Evolutionary conservation across 1,140 invertebrate genomes (phyloP).

Genomic region (Sipha flava): DNA sequence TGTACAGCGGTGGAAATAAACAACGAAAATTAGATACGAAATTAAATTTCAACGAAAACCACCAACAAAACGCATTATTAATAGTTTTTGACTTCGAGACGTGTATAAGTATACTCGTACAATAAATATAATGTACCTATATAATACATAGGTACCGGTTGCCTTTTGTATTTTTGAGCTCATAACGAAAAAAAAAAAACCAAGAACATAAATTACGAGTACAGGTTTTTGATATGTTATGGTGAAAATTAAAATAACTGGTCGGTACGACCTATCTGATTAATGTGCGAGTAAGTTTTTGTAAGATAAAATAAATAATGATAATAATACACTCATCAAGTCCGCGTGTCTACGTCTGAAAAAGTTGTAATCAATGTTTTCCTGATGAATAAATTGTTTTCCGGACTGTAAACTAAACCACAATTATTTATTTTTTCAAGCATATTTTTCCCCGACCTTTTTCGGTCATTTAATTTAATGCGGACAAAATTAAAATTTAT

Average conservation of each 20-base stretch:
- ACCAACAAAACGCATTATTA: not conserved
- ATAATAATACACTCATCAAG: not conserved
- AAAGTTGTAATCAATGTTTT: not conserved
- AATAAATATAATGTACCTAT: too few species aligned
- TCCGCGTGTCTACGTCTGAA: not conserved
- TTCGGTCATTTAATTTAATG: too few species aligned
- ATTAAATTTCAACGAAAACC: not conserved
- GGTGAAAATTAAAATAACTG: not conserved
- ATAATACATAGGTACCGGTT: too few species aligned
- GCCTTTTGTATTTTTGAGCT: too few species aligned
- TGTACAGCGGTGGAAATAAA: not conserved
- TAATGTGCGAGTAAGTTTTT: not conserved
- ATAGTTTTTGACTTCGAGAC: too few species aligned
- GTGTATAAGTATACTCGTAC: too few species aligned
- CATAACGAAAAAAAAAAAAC: too few species aligned
- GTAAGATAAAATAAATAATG: not conserved
- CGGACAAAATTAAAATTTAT: too few species aligned
- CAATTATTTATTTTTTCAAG: not conserved
- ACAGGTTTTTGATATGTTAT: not conserved
- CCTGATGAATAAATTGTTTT: not conserved
- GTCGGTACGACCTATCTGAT: not conserved
- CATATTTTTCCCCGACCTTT: not conserved
- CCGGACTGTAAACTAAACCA: not conserved
- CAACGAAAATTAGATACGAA: not conserved
- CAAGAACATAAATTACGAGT: too few species aligned